phyloP scores from a whole-genome alignment of 2,888 invertebrate genomes.

The Agonopterix subpropinquella region DNA sequence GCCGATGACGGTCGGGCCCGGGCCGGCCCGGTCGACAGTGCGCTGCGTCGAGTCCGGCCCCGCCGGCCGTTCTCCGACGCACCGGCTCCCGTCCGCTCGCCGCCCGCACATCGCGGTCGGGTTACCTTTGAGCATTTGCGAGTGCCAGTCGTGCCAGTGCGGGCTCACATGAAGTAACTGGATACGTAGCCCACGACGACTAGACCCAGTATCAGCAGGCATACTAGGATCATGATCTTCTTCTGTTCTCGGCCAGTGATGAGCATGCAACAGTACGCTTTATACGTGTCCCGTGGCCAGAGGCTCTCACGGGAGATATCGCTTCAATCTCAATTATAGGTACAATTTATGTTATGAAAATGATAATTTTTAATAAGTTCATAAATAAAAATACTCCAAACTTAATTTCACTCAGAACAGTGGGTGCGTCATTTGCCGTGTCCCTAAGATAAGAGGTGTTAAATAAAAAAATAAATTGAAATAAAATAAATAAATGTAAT shows the following conservation, averaged over 20 bases:
- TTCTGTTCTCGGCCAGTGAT: constrained; percentile 78
- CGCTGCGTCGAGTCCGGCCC: too few relatives aligned
- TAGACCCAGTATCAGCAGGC: constrained; percentile 89
- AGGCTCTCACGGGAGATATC: constrained; percentile 19
- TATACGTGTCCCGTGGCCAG: constrained; percentile 39
- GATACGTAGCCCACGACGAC: constrained; percentile 84
- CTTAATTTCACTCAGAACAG: constrained; percentile 7
- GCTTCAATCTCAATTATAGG: constrained; percentile 17
- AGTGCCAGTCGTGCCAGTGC: constrained; percentile 25
- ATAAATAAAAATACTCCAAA: constrained; percentile 12
- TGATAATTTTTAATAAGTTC: constrained; percentile 2
- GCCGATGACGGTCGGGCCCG: too few relatives aligned
- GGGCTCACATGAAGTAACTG: constrained; percentile 75
- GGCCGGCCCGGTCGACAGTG: too few relatives aligned
- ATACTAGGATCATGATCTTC: constrained; percentile 94
- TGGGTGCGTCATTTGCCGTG: constrained; percentile 69
- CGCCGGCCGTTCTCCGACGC: constrained; percentile 9
- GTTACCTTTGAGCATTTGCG: constrained; percentile 60
- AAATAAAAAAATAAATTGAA: constrained; percentile 46
- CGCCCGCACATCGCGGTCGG: constrained; percentile 10
- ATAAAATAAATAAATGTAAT: constrained; percentile 73
- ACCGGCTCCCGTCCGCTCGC: constrained; percentile 34
- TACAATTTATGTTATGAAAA: constrained; percentile 12
- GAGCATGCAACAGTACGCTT: constrained; percentile 69
- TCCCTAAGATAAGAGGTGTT: constrained; percentile 16